Base-by-base conservation (phyloP, 2,888 invertebrate genomes). In the Trimorus sp. region DNA sequence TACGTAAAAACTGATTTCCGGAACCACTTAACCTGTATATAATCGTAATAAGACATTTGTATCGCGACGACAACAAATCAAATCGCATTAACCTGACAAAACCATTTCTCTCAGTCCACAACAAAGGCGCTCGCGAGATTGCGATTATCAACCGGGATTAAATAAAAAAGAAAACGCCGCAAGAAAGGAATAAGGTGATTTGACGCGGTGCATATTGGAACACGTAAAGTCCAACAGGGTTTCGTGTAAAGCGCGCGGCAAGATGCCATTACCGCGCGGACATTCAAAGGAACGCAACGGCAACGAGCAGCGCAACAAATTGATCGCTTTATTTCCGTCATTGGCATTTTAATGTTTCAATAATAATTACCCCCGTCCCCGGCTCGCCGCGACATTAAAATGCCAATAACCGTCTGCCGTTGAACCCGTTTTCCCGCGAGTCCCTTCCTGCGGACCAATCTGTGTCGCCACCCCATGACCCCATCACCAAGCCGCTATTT, bases 401-500 rank as follows among this genome's bases (percentile, higher is more conserved):
- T 81, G 81, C 74, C 83, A 82, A 83, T 83, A 83, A 76, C 69
- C 68, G 81, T 77, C 65, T 49, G 73, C 73, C 79, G 73, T 76
- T 75, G 54, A 45, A 70, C 69, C 60, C 74, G 56, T 56, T 68
- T 83, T 81, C 79, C 69, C 76, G 60, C 79, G 83, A 74, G 83
- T 79, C 71, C 78, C 73, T 71, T 79, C 79, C 51, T 68, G 76
- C 79, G 83, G 73, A 83, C 83, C 76, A 76, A 81, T 81, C 78
- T 81, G 63, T 76, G 76, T 82, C 82, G 76, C 79, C 66, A 74
- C 78, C 77, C 81, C 79, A 77, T 79, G 77, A 82, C 82, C 82
- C 65, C 80, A 83, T 80, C 68, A 77, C 66, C 73, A 79, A 83
- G 84, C 84, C 84, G 84, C 83, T 83, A 84, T 82, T 26, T 26